Evolutionary conservation across 2,888 invertebrate genomes (phyloP).

Genomic region (Kryphioiulus occultus): DNA sequence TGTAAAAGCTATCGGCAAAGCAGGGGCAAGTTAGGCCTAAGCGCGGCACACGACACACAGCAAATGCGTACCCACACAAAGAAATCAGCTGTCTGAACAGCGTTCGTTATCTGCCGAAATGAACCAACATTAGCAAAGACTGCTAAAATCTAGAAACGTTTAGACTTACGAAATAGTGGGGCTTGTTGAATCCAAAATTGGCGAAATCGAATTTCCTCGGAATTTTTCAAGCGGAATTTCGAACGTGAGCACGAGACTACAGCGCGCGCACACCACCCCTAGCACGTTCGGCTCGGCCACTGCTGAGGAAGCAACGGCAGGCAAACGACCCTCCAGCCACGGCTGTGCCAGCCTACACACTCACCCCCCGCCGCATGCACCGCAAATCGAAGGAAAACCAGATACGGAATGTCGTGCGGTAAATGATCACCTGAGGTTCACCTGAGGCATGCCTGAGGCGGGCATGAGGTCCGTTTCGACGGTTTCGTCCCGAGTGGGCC

Average conservation of each 20-base stretch:
- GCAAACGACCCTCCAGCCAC: constrained; percentile 32
- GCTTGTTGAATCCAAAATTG: background rate
- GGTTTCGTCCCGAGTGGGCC: background rate
- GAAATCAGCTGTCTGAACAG: constrained; percentile 9
- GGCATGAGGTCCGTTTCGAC: too few species aligned
- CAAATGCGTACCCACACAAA: constrained; percentile 35
- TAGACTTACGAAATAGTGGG: background rate
- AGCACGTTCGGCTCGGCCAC: constrained; percentile 32
- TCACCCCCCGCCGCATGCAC: background rate
- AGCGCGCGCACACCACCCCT: constrained; percentile 2
- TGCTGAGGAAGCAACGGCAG: background rate
- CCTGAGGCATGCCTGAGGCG: too few species aligned
- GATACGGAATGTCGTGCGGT: background rate
- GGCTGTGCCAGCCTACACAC: background rate
- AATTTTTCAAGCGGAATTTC: background rate
- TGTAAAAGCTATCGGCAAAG: background rate
- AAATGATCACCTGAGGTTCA: background rate
- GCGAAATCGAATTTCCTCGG: background rate
- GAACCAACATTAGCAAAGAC: background rate
- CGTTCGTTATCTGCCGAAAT: background rate
- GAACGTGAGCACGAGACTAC: constrained; percentile 2
- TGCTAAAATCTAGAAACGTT: background rate
- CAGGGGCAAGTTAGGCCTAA: constrained; percentile 37
- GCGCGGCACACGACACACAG: background rate
- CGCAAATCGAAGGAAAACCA: background rate